Base-by-base conservation (phyloP, 1,140 invertebrate genomes). In the Megalopta genalis region DNA sequence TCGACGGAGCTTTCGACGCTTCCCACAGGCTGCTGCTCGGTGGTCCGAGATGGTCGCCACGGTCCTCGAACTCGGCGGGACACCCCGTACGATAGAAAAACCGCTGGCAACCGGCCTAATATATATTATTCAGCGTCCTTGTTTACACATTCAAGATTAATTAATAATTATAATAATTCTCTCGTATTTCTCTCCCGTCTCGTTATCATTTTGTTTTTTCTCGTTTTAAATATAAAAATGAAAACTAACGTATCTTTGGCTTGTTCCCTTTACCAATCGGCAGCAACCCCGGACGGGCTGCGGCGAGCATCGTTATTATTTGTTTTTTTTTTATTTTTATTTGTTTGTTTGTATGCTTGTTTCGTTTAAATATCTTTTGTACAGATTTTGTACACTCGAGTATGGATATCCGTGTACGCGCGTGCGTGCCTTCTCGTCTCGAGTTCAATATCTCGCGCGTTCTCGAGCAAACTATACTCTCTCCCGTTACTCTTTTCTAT, bases 191-290 rank as follows among this genome's bases (percentile, higher is more conserved):
- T 86, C 69, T 81, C 75, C 76, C 68, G 63, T 87, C 84, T 84
- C 80, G 75, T 84, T 73, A 68, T 85, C 80, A 60, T 83, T 83
- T 88, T 81, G 77, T 81, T 72, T 86, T 85, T 88, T 90, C 85
- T 87, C 90, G 85, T 77, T 77, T 91, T 91, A 91, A 93, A 93
- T 92, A 93, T 93, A 92, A 93, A 93, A 93, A 93, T 93, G 92
- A 92, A 93, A 93, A 93, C 92, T 93, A 93, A 93, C 90, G 84
- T 92, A 93, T 93, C 93, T 93, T 93, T 93, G 93, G 93, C 92
- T 93, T 93, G 92, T 93, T 93, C 92, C 92, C 93, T 92, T 93
- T 92, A 93, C 92, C 93, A 93, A 92, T 92, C 90, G 86, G 86
- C 90, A 84, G 88, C 89, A 91, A 89, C 89, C 67, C 76, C 59